Percentiles rank a stretch among this genome's conserved stretches.
Evolutionary conservation across 2,113 vertebrate species (phyloP).

Genomic region (Heterotis niloticus): DNA sequence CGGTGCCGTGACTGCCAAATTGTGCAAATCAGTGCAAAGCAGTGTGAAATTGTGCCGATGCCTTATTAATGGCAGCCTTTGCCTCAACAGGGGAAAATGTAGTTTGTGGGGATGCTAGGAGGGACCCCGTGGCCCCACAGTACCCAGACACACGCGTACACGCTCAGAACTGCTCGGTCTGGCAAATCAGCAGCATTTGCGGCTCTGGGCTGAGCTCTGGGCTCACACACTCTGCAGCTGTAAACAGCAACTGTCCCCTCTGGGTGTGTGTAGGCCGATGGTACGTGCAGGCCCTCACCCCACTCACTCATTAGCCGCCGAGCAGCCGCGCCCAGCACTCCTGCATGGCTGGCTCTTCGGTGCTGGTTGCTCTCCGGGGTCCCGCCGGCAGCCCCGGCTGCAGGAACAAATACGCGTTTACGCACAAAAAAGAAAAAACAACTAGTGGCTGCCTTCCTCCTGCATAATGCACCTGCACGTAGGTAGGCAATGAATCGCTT

Average conservation of each 20-base stretch:
- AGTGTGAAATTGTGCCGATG: background rate
- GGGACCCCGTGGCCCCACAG: background rate
- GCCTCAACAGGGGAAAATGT: background rate
- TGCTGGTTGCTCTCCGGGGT: no score
- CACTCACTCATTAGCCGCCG: background rate
- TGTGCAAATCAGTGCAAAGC: background rate
- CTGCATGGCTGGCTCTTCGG: no score
- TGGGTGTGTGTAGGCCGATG: background rate
- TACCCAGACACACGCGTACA: conserved; percentile 15
- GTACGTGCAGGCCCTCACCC: background rate
- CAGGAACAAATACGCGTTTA: no score
- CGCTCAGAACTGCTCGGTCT: background rate
- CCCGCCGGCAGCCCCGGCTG: no score
- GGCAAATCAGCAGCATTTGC: conserved; percentile 13
- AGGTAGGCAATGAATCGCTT: no score
- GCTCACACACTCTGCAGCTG: background rate
- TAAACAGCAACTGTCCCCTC: background rate
- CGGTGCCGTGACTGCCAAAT: background rate
- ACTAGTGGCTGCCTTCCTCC: no score
- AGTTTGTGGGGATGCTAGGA: background rate
- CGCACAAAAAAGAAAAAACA: no score
- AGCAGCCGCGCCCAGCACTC: background rate
- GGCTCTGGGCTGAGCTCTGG: conserved; percentile 10
- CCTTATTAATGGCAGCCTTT: background rate
- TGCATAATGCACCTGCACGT: no score